phyloP scores from a whole-genome alignment of 2,888 invertebrate species.

The Chorisops tibialis region DNA sequence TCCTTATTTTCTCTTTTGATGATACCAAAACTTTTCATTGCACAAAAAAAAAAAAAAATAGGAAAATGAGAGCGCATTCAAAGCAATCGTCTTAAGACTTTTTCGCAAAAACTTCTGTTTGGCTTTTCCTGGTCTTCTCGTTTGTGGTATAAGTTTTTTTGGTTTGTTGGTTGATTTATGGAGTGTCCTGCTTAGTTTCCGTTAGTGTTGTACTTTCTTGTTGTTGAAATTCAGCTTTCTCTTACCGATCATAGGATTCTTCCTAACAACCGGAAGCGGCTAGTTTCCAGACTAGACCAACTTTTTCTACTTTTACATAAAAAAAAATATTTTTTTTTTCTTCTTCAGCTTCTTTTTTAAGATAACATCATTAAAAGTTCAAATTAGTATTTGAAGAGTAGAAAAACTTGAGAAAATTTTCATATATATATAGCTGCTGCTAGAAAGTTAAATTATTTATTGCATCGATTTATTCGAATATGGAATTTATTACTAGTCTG shows the following conservation, averaged over 20 bases:
- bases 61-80: too few relatives aligned
- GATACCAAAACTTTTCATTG: conserved; percentile 16
- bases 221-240: not conserved
- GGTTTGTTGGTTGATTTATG: conserved; percentile 25
- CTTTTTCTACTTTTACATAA: conserved; percentile 24
- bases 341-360: too few relatives aligned
- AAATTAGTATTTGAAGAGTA: conserved; percentile 31
- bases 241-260: not conserved
- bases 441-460: too few relatives aligned
- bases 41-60: too few relatives aligned
- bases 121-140: conserved; percentile 15
- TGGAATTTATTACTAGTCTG: too few relatives aligned
- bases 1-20: conserved; percentile 6
- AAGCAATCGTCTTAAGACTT: too few relatives aligned
- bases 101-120: conserved; percentile 10
- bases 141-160: conserved; percentile 12
- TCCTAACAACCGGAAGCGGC: conserved; percentile 19
- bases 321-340: conserved; percentile 24
- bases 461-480: too few relatives aligned
- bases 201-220: not conserved
- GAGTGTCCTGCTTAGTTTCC: conserved; percentile 3
- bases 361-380: conserved; percentile 34
- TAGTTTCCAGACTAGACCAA: conserved; percentile 13
- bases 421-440: too few relatives aligned
- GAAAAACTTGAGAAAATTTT: conserved; percentile 14